Evolutionary conservation across 2,113 vertebrate genomes (phyloP).

Genomic region (Vidua chalybeata): DNA sequence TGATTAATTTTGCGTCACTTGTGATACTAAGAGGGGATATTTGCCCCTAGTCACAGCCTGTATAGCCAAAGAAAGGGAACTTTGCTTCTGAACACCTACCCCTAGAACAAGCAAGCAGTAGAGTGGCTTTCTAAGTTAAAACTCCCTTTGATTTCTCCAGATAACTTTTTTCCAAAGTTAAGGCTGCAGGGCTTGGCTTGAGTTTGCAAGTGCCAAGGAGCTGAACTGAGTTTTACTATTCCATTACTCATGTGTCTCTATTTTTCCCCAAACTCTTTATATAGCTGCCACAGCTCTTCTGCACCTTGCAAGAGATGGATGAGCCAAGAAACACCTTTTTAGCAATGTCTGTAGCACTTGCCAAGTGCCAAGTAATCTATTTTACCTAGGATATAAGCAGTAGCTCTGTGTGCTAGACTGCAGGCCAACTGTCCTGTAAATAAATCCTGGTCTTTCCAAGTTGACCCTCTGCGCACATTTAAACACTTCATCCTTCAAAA

Average conservation of each 20-base stretch:
- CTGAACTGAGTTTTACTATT: conserved; percentile 60
- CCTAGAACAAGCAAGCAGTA: background rate
- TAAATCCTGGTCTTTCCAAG: conserved; percentile 33
- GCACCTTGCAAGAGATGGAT: conserved; percentile 54
- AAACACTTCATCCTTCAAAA: conserved; percentile 34
- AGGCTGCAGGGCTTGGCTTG: background rate
- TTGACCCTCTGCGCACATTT: background rate
- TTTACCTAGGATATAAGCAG: conserved; percentile 22
- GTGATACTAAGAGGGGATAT: background rate
- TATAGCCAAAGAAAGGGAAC: background rate
- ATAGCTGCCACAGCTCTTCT: conserved; percentile 43
- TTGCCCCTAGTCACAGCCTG: background rate
- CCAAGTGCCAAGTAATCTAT: conserved; percentile 48
- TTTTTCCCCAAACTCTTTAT: conserved; percentile 61
- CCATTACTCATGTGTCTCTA: conserved; percentile 64
- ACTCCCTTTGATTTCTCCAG: conserved; percentile 7
- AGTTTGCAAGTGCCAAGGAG: conserved; percentile 33
- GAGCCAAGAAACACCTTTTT: conserved; percentile 59
- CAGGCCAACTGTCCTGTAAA: conserved; percentile 24
- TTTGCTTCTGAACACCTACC: background rate
- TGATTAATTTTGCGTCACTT: background rate
- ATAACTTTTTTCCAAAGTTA: conserved; percentile 12
- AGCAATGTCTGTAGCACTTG: conserved; percentile 28
- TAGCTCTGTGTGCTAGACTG: conserved; percentile 13
- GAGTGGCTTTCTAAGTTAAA: background rate